Conservation (phyloP, 1,140 invertebrate species). For the Saccostrea cuccullata region DNA sequence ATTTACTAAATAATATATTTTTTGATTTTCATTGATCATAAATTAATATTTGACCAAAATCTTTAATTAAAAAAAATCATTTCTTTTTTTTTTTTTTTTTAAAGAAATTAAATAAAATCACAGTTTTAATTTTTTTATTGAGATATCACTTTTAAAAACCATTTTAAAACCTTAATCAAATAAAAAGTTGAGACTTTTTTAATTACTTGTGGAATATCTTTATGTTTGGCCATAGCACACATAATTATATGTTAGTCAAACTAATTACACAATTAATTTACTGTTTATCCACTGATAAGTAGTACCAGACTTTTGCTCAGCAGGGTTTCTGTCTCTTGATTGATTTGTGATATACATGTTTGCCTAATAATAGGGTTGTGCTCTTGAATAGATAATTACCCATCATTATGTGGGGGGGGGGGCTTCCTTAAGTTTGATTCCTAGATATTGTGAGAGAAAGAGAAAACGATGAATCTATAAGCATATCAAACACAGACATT, state of each 20-base stretch:
- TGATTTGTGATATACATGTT: conserved; percentile 16
- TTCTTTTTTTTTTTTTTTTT: not conserved
- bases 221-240: not conserved
- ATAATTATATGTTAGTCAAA: not conserved
- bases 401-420: conserved; percentile 26
- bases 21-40: not conserved
- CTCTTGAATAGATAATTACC: not conserved
- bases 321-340: not conserved
- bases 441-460: not conserved
- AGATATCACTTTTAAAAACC: not conserved
- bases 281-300: conserved; percentile 21
- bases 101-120: not conserved
- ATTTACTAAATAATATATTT: not conserved
- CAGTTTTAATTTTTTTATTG: not conserved
- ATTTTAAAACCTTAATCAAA: not conserved
- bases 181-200: not conserved
- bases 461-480: not conserved
- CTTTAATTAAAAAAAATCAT: not conserved
- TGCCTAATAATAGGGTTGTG: not conserved
- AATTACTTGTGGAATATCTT: not conserved
- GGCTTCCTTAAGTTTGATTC: not conserved
- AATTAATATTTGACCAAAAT: not conserved
- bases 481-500: not conserved
- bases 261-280: conserved; percentile 4
- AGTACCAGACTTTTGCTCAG: conserved; percentile 1